Evolutionary conservation across 2,888 invertebrate genomes (phyloP), one percentile per base, ranked within the genome.

Genomic region (Temnothorax rugatulus): DNA sequence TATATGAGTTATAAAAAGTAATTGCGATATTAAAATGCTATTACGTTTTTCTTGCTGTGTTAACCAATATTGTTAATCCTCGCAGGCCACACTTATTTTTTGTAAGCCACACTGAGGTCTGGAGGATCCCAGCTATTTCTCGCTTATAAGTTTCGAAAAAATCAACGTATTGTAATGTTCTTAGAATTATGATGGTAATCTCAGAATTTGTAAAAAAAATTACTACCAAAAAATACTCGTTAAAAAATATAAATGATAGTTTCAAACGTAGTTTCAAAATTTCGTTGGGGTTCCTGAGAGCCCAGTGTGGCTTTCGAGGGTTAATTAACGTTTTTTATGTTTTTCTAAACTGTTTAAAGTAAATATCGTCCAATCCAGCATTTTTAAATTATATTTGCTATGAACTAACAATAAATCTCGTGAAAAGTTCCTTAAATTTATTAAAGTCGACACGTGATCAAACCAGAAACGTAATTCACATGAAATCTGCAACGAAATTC

Each of bases 401-500:
- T 7, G 29, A 71, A 44, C 41, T 41, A 8, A 9, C 41, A 41
- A 13, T 44, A 41, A 74, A 0, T 18, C 4, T 61, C 13, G 38
- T 50, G 3, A 15, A 66, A 66, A 34, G 11, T n/a, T 9, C 15
- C 29, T 29, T 44, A 29, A 74, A 29, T 29, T 29, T 29, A 29
- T 29, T 29, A 4, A 13, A 76, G 1, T 73, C 11, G 41, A 41
- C 38, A 44, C 18, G 15, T 13, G 25, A 68, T 25, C 13, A 52
- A 76, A 21, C 25, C 29, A n/a, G 34, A 74, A 47, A 41, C 18
- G n/a, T 47, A 74, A 52, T n/a, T 71, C 4, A 15, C 11, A 44
- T 21, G 15, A 69, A 79, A 79, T 57, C 21, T 13, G 41, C 57
- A 41, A 54, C 41, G 25, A 57, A 71, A 71, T 71, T 29, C 34